Evolutionary conservation across 2,888 invertebrate species (phyloP), one percentile per base, ranked within the genome.

Genomic region (Idaea biselata): DNA sequence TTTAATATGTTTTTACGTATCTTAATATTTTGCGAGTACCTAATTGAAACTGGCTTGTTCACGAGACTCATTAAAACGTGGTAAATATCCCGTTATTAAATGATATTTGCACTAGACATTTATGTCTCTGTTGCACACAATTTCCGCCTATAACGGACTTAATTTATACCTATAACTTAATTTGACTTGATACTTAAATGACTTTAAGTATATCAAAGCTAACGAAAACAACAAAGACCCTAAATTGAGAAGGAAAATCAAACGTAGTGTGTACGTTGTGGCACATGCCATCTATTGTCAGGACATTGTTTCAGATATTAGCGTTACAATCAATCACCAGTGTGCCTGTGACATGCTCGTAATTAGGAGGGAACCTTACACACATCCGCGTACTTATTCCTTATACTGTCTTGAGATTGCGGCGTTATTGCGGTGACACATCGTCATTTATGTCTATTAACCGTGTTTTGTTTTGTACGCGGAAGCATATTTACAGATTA

Each of bases 301-400:
- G 79, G 79, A 80, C 78, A 81, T 80, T 86, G 88, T 88, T 87
- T 82, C 77, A 82, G 84, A 86, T 89, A 89, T 90, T 89, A 91
- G 85, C 81, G 86, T 84, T 86, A 86, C 87, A 86, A 91, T 91
- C 90, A 90, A 91, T 91, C 91, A 91, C 88, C 75, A 78, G 83
- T 74, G 84, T 89, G 90, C 73, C 82, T 76, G 81, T 88, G 91
- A 91, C 91, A 86, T 84, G 82, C 81, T 69, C 84, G 88, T 90
- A 89, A 91, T 90, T 90, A 90, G 88, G 85, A 83, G 74, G 74
- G 73, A 80, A 76, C 83, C 80, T 77, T 75, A 74, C 75, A 76
- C 74, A 75, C 69, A 69, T 67, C 66, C 55, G 57, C 33, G 31
- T 59, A 61, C 59, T 58, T 58, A 64, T 59, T 18, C 60, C 60